These are phyloP conservation scores for Pampusana beccarii DNA, from an alignment of 2,113 vertebrate species.

Conservation along the genomic window DNA sequence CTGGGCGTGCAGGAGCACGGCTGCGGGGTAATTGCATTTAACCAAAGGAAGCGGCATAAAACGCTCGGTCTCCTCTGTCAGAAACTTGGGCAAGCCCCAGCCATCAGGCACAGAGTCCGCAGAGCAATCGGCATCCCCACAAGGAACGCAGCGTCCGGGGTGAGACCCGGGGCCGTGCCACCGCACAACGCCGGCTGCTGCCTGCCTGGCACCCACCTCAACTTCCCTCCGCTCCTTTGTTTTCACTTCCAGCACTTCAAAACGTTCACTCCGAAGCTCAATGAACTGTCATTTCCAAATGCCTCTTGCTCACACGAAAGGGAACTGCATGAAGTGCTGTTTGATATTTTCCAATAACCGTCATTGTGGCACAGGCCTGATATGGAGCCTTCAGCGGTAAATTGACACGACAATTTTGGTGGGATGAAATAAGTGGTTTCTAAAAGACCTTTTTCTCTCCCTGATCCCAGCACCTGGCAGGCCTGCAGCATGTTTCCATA, in stretches of 20 bases:
- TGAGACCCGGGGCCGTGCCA: not conserved
- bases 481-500: not conserved
- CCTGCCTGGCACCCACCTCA: not conserved
- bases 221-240: not conserved
- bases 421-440: not conserved
- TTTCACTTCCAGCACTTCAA: not conserved
- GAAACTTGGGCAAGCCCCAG: not conserved
- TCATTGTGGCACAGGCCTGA: not conserved
- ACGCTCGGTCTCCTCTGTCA: not conserved
- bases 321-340: not conserved
- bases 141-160: not conserved
- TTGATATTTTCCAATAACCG: not conserved
- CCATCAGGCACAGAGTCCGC: not conserved
- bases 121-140: not conserved
- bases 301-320: not conserved
- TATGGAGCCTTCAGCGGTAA: not conserved
- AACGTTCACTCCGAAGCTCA: not conserved
- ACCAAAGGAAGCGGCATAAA: not conserved
- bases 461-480: not conserved
- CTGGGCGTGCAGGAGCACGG: not conserved
- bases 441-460: not conserved
- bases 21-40: not conserved
- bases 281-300: slow-evolving; percentile 9
- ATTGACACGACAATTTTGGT: not conserved
- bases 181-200: not conserved